phyloP scores from a whole-genome alignment of 2,797 vertebrate species.

The Pangasius macronema region DNA sequence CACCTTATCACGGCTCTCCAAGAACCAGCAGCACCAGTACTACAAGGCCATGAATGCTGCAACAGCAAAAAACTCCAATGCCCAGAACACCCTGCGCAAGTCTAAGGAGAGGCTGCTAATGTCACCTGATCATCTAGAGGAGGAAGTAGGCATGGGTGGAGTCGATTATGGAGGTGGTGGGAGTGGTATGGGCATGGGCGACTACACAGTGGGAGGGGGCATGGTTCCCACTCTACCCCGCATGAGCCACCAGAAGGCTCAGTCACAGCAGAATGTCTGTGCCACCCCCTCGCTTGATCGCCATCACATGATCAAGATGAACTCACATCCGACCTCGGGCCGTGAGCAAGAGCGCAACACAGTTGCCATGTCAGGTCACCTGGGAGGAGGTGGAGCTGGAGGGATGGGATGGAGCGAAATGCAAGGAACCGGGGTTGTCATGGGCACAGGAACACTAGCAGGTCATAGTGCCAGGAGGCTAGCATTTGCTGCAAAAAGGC shows the following conservation, averaged over 20 bases:
- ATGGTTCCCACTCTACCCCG: slow-evolving; percentile 79
- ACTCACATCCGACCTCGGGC: slow-evolving; percentile 83
- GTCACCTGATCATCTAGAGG: slow-evolving; percentile 67
- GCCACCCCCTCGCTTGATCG: slow-evolving; percentile 84
- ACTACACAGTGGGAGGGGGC: slow-evolving; percentile 65
- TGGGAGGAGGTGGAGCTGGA: slow-evolving; percentile 74
- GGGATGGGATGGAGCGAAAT: slow-evolving; percentile 75
- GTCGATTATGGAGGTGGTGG: slow-evolving; percentile 48
- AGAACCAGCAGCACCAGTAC: slow-evolving; percentile 84
- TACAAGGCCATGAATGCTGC: slow-evolving; percentile 79
- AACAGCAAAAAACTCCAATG: slow-evolving; percentile 77
- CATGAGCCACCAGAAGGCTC: slow-evolving; percentile 79
- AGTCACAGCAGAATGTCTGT: slow-evolving; percentile 84
- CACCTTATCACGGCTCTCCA: slow-evolving; percentile 77
- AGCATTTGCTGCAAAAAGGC: slow-evolving; percentile 86
- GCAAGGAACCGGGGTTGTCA: slow-evolving; percentile 75
- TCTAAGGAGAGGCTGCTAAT: slow-evolving; percentile 70
- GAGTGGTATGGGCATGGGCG: slow-evolving; percentile 50
- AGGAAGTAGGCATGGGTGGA: slow-evolving; percentile 61
- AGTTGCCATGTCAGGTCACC: slow-evolving; percentile 70
- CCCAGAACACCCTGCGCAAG: slow-evolving; percentile 79
- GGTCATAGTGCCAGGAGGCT: slow-evolving; percentile 83
- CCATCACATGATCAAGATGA: slow-evolving; percentile 89
- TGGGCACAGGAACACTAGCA: slow-evolving; percentile 80
- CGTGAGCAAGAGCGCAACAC: slow-evolving; percentile 79